Conservation (phyloP, 2,113 vertebrate genomes). For the Mustela lutreola region DNA sequence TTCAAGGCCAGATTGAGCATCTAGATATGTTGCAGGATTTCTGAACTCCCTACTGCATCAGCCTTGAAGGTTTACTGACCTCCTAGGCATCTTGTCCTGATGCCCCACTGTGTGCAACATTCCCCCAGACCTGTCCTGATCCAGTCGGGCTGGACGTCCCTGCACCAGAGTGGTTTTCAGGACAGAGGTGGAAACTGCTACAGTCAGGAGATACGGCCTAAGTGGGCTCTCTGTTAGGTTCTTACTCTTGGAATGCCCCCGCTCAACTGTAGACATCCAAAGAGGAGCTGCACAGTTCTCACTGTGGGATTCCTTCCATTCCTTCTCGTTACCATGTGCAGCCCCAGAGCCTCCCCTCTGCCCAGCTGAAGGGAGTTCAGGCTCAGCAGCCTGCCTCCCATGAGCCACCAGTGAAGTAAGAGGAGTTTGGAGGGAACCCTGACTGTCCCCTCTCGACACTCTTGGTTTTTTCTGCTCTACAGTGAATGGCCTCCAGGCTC, state of each 20-base stretch:
- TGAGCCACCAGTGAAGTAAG: background rate
- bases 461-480: slow-evolving; percentile 50
- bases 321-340: background rate
- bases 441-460: background rate
- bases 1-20: background rate
- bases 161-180: background rate
- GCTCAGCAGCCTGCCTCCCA: background rate
- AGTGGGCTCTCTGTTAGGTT: background rate
- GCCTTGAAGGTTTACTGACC: background rate
- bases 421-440: background rate
- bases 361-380: background rate
- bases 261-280: background rate
- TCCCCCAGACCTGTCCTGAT: background rate
- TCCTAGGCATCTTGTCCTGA: background rate
- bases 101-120: background rate
- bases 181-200: background rate
- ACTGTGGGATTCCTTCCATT: background rate
- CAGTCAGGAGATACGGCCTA: background rate
- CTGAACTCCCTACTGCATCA: background rate
- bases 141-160: background rate
- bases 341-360: background rate
- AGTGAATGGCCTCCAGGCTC: slow-evolving; percentile 98
- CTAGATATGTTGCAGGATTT: background rate
- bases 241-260: background rate
- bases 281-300: background rate